Evolutionary conservation across 37 sponge, comb jelly and placozoan genomes (phyloP).

Genomic region (Hormiphora californensis): DNA sequence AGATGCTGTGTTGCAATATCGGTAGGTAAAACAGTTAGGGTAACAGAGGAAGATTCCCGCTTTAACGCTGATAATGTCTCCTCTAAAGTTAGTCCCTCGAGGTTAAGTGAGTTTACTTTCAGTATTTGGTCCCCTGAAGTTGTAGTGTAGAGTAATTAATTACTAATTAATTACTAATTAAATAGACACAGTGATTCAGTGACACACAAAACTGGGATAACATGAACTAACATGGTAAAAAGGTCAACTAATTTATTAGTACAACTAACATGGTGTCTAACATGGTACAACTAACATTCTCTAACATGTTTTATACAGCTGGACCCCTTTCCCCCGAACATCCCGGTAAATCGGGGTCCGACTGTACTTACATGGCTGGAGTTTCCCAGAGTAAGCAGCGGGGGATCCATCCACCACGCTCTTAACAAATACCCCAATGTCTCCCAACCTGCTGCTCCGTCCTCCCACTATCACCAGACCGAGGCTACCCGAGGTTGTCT

Average conservation of each 20-base stretch:
- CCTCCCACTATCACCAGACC: conserved; percentile 4
- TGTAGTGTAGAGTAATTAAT: too few relatives aligned
- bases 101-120: neutral
- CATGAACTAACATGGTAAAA: too few relatives aligned
- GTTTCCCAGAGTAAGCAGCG: neutral
- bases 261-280: too few relatives aligned
- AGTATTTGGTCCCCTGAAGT: conserved; percentile 26
- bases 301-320: too few relatives aligned
- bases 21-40: neutral
- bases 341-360: too few relatives aligned
- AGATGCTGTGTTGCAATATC: neutral
- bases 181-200: too few relatives aligned
- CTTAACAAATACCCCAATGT: neutral
- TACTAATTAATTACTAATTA: too few relatives aligned
- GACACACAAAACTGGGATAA: too few relatives aligned
- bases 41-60: neutral
- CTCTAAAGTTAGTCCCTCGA: neutral
- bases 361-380: neutral
- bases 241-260: too few relatives aligned
- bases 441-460: neutral
- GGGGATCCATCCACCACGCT: neutral
- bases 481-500: neutral
- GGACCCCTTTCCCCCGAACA: too few relatives aligned
- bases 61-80: neutral
- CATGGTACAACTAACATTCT: too few relatives aligned